These are phyloP conservation scores for Bembecia ichneumoniformis DNA, from an alignment of 2,888 invertebrate genomes.

Conservation along the genomic window DNA sequence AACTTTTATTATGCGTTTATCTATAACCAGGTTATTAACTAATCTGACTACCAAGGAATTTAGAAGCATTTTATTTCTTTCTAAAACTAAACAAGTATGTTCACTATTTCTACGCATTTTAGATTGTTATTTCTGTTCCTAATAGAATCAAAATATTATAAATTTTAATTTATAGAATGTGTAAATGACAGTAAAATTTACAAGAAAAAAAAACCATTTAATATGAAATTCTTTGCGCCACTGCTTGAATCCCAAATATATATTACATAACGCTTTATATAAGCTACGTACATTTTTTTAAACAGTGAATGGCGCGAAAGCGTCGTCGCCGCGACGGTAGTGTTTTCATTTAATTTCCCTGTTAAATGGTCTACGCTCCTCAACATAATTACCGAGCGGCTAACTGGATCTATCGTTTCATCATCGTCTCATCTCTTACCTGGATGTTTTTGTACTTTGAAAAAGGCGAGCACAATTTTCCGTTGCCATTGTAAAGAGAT, in stretches of 20 bases:
- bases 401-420: constrained; percentile 49
- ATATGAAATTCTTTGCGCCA: too few relatives aligned
- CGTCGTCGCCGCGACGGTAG: constrained; percentile 23
- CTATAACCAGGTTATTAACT: too few relatives aligned
- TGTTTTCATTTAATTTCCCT: constrained; percentile 65
- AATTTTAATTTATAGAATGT: too few relatives aligned
- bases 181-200: constrained; percentile 9
- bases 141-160: too few relatives aligned
- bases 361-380: constrained; percentile 50
- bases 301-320: neutral
- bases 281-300: neutral
- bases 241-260: too few relatives aligned
- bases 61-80: too few relatives aligned
- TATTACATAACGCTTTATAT: too few relatives aligned
- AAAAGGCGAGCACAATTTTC: constrained; percentile 33
- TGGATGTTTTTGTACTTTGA: constrained; percentile 43
- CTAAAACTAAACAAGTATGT: too few relatives aligned
- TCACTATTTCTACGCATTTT: too few relatives aligned
- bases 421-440: constrained; percentile 38
- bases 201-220: constrained; percentile 3
- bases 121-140: too few relatives aligned
- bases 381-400: constrained; percentile 49
- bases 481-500: constrained; percentile 7
- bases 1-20: too few relatives aligned
- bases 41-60: too few relatives aligned